Conservation (phyloP, 2,113 vertebrate genomes). For the Tympanuchus pallidicinctus region DNA sequence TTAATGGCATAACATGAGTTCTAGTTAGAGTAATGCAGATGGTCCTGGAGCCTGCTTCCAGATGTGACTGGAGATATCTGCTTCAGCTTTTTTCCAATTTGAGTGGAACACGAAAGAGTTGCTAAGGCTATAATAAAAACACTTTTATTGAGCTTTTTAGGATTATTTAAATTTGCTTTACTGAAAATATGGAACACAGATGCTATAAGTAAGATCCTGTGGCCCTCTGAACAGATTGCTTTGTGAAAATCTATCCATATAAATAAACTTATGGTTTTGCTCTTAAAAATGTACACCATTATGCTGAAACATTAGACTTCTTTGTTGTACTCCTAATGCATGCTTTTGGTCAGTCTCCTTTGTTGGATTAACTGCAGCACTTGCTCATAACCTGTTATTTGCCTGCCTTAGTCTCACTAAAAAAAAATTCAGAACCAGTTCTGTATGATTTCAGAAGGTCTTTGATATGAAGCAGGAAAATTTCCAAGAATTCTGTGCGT, state of each 20-base stretch:
- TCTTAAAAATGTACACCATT: slow-evolving; percentile 24
- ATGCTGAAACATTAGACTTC: neutral
- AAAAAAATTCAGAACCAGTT: neutral
- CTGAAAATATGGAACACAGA: slow-evolving; percentile 41
- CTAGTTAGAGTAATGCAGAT: neutral
- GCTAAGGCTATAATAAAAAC: slow-evolving; percentile 40
- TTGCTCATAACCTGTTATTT: neutral
- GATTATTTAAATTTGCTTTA: slow-evolving; percentile 47
- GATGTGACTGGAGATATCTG: neutral
- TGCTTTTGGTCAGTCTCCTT: neutral
- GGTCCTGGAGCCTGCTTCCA: neutral
- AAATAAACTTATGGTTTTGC: slow-evolving; percentile 26
- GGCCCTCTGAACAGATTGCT: neutral
- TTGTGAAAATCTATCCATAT: neutral
- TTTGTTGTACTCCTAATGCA: rapidly evolving
- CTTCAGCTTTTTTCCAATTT: neutral
- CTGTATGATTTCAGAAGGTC: neutral
- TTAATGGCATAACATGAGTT: slow-evolving; percentile 1
- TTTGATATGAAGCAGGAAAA: neutral
- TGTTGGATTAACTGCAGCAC: neutral
- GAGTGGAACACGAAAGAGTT: slow-evolving; percentile 33
- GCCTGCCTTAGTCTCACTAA: neutral
- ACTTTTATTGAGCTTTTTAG: slow-evolving; percentile 25
- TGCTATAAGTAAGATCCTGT: slow-evolving; percentile 11
- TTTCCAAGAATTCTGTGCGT: neutral